phyloP scores from a whole-genome alignment of 2,888 invertebrate species.

The Frankliniella fusca region DNA sequence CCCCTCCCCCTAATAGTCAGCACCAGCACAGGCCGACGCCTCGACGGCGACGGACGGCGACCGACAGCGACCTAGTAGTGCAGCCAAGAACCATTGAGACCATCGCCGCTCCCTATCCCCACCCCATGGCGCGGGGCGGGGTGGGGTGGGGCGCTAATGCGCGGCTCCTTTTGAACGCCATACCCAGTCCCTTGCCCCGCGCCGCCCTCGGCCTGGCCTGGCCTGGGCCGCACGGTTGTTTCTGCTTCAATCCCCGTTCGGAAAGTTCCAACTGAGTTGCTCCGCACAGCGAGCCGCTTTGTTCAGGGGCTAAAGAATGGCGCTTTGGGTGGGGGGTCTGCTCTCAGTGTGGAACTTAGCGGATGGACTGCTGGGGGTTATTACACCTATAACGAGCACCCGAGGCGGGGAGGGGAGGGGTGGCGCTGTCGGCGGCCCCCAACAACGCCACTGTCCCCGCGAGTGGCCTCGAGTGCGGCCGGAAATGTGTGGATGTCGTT shows the following conservation, averaged over 20 bases:
- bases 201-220: not conserved
- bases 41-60: not conserved
- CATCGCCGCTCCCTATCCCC: not conserved
- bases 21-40: too few relatives aligned
- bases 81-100: not conserved
- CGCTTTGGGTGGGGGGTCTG: not conserved
- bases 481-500: too few relatives aligned
- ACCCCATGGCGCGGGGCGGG: not conserved
- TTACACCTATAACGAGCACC: not conserved
- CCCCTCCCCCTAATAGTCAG: too few relatives aligned
- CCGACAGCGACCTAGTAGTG: not conserved
- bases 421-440: not conserved
- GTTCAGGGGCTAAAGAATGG: not conserved
- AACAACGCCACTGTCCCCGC: too few relatives aligned
- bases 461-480: too few relatives aligned
- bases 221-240: not conserved
- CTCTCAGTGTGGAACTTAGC: constrained; percentile 7
- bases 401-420: not conserved
- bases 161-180: not conserved
- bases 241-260: constrained; percentile 6
- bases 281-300: not conserved
- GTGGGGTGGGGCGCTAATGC: not conserved
- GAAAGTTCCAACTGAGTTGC: constrained; percentile 5
- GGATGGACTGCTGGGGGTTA: constrained; percentile 2
- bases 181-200: not conserved